phyloP scores from a whole-genome alignment of 2,888 invertebrate genomes.

The Ctenicera cuprea region DNA sequence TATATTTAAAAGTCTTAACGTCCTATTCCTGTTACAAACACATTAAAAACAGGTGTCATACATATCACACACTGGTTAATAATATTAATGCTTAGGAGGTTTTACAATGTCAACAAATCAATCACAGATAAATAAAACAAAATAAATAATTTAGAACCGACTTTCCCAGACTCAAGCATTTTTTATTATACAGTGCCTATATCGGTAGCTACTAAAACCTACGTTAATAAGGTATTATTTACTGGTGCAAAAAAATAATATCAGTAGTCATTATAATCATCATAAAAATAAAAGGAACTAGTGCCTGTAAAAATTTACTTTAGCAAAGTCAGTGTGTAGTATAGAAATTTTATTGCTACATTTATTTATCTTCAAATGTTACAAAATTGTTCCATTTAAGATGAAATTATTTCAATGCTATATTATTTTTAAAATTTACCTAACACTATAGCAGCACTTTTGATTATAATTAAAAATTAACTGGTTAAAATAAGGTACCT shows the following conservation, averaged over 20 bases:
- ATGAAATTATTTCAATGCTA: too few relatives aligned
- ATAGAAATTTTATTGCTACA: neutral
- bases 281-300: neutral
- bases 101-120: slow-evolving; percentile 13
- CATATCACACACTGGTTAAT: neutral
- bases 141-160: slow-evolving; percentile 1
- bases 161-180: neutral
- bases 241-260: slow-evolving; percentile 7
- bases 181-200: neutral
- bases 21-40: neutral
- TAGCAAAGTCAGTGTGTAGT: neutral
- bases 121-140: slow-evolving; percentile 11
- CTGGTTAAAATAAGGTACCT: too few relatives aligned
- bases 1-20: neutral
- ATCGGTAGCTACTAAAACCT: too few relatives aligned
- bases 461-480: too few relatives aligned
- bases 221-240: neutral
- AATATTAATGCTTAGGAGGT: neutral
- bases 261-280: neutral
- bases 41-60: neutral
- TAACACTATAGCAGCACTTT: too few relatives aligned
- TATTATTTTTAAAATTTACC: too few relatives aligned
- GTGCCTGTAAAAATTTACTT: neutral
- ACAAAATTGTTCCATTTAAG: neutral
- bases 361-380: too few relatives aligned